These are phyloP conservation scores for Drosophila aldrichi DNA, from an alignment of 2,888 invertebrate genomes.

Conservation along the genomic window DNA sequence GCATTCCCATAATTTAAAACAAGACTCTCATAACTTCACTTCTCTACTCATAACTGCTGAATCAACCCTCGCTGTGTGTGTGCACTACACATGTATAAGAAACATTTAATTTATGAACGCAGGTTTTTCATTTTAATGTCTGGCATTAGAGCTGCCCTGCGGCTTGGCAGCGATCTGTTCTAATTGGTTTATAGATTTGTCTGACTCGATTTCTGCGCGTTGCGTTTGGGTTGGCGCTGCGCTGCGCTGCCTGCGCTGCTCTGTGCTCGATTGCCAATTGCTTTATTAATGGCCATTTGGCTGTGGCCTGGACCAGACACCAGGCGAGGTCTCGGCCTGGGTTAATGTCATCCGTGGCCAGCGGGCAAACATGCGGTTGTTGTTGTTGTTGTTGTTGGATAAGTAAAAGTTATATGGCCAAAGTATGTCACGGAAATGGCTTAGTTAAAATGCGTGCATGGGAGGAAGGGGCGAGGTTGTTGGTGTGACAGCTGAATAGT, in stretches of 20 bases:
- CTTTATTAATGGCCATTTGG: constrained; percentile 62
- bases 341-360: constrained; percentile 79
- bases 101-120: constrained; percentile 52
- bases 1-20: neutral
- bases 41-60: neutral
- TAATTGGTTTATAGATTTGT: constrained; percentile 76
- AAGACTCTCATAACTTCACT: neutral
- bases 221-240: neutral
- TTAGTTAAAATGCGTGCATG: constrained; percentile 74
- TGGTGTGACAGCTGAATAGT: constrained; percentile 47
- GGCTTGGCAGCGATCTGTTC: constrained; percentile 61
- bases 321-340: constrained; percentile 39
- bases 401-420: constrained; percentile 69
- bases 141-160: constrained; percentile 55
- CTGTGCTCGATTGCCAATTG: constrained; percentile 51
- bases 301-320: constrained; percentile 19
- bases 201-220: constrained; percentile 48
- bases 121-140: constrained; percentile 65
- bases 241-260: constrained; percentile 2
- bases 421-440: constrained; percentile 80
- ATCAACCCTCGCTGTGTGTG: constrained; percentile 38
- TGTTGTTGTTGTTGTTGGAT: constrained; percentile 12
- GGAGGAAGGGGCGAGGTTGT: neutral
- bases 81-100: constrained; percentile 12
- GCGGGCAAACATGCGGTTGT: constrained; percentile 25